phyloP scores from a whole-genome alignment of 2,888 invertebrate genomes.

The Deilephila porcellus region DNA sequence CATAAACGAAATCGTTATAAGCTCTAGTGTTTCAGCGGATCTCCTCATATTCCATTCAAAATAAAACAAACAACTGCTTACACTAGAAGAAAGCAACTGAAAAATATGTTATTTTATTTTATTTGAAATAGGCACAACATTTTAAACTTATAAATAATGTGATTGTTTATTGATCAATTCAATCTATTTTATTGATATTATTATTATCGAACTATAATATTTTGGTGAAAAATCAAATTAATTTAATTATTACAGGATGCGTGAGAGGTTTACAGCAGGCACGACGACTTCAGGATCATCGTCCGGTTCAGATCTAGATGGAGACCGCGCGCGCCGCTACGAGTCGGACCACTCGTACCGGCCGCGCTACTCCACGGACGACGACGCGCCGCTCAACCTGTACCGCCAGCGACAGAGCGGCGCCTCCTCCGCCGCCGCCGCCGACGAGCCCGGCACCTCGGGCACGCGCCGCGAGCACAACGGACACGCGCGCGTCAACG shows the following conservation, averaged over 20 bases:
- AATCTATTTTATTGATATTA: too few species aligned
- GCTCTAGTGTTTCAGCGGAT: neutral
- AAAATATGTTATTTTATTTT: neutral
- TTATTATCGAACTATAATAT: too few species aligned
- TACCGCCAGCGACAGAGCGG: conserved; percentile 50
- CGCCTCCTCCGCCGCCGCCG: conserved; percentile 40
- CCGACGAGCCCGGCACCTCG: conserved; percentile 35
- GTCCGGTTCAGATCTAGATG: conserved; percentile 45
- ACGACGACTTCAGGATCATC: conserved; percentile 48
- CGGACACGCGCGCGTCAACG: conserved; percentile 33
- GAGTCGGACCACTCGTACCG: conserved; percentile 78
- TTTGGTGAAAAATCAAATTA: too few species aligned
- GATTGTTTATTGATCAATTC: too few species aligned
- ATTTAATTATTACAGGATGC: conserved; percentile 45
- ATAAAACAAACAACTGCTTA: neutral
- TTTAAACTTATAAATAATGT: too few species aligned
- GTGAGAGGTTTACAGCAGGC: conserved; percentile 59
- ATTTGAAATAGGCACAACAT: too few species aligned
- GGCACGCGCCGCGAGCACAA: conserved; percentile 33
- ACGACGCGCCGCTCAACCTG: conserved; percentile 69
- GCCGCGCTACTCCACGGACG: conserved; percentile 71
- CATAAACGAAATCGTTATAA: neutral
- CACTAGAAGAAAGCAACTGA: neutral
- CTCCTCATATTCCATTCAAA: too few species aligned
- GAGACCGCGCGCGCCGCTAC: conserved; percentile 46